Percentiles rank a stretch among this genome's conserved stretches.
Evolutionary conservation across 37 sponge, comb jelly and placozoan species (phyloP).

Genomic region (Agelas oroides): DNA sequence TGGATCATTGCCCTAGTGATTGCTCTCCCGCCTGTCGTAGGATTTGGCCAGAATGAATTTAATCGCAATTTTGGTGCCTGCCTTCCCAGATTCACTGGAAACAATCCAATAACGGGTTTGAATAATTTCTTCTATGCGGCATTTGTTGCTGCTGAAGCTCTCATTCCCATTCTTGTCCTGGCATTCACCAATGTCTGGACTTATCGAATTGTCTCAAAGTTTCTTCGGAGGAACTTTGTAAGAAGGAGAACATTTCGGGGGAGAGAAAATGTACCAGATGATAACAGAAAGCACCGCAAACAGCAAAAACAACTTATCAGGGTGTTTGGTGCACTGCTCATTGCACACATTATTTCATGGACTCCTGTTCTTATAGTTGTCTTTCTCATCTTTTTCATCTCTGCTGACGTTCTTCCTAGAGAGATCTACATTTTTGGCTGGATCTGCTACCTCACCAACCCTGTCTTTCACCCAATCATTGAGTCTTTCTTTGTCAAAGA

Average conservation of each 20-base stretch:
- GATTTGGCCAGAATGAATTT: constrained; percentile 77
- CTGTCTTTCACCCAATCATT: constrained; percentile 75
- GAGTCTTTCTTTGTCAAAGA: constrained; percentile 84
- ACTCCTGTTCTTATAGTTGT: constrained; percentile 47
- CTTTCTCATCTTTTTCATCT: constrained; percentile 17
- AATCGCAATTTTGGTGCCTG: constrained; percentile 68
- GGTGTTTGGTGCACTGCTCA: constrained; percentile 73
- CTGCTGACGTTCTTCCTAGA: constrained; percentile 26
- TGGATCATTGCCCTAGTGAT: constrained; percentile 44
- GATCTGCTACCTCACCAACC: constrained; percentile 52
- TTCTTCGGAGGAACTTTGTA: constrained; percentile 41
- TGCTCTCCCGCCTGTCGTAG: constrained; percentile 51
- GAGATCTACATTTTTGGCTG: constrained; percentile 69
- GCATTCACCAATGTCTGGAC: constrained; percentile 67
- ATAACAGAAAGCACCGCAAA: constrained; percentile 33
- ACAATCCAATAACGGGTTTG: not conserved
- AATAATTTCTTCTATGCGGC: constrained; percentile 55
- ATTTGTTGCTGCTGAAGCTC: constrained; percentile 34
- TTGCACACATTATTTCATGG: constrained; percentile 65
- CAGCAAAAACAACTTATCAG: constrained; percentile 73
- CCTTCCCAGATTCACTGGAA: constrained; percentile 57
- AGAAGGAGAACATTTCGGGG: constrained; percentile 24
- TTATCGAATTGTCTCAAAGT: constrained; percentile 52
- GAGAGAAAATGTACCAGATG: not conserved
- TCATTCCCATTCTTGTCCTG: constrained; percentile 65